Base-by-base conservation (phyloP, 2,888 invertebrate species). In the Gerris lacustris region DNA sequence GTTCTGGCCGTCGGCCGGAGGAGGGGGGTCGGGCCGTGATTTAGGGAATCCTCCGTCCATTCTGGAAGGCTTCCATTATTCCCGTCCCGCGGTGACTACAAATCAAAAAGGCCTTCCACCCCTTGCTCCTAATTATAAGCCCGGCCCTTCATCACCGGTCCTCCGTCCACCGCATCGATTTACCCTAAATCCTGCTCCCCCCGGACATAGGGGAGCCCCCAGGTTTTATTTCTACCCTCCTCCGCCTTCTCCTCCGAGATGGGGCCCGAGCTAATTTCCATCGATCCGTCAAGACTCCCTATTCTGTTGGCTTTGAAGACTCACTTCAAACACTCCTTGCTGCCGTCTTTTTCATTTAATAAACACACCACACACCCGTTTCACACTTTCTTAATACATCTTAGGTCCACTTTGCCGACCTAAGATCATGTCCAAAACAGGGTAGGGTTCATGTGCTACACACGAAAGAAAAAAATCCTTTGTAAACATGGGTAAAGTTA, bases 51-150 rank as follows among this genome's bases (percentile, higher is more conserved):
- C 75, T 74, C 31, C 75, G 73, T 74, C 75, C 75, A 75, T 75
- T 75, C 74, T 75, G 75, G 75, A 75, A 75, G 75, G 71, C 73
- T 75, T 75, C 75, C 75, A 75, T 75, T 75, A 75, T 75, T 74
- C 73, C 74, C 73, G 69, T 73, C 71, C 55, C 67, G 64, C 62
- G 69, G 62, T 47, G 71, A 67, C 71, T 70, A 74, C 74, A 74
- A 74, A 74, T 74, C 75, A 75, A 73, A 72, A 47, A 70, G 67
- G 47, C 72, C 66, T 63, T 43, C 67, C 70, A 17, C 67, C 11
- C 44, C 66, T 69, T 44, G 18, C 43, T 70, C 70, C 71, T 73
- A 73, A 73, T 73, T 73, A 73, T 73, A 73, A 73, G 18, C n/a
- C 64, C 18, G 55, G 55, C 55, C 55, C 55, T 55, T 55, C 64